Conservation (phyloP, 2,888 invertebrate species). For the Rhagium mordax region DNA sequence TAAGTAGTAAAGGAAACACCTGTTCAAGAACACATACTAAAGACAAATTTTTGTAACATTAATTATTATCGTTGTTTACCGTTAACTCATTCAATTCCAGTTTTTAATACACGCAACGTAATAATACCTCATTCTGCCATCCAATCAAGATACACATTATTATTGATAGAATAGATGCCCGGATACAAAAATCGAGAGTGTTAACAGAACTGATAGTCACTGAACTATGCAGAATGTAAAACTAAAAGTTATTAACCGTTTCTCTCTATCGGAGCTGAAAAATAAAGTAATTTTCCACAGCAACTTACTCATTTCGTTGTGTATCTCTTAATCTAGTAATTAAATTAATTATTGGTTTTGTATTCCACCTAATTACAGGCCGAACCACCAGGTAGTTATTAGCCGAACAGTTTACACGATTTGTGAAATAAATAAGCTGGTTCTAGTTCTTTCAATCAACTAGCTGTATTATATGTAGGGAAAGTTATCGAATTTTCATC, state of each 20-base stretch:
- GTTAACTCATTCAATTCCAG: neutral
- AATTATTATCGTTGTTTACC: conserved; percentile 10
- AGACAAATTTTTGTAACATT: neutral
- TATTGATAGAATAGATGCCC: conserved; percentile 4
- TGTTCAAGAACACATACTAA: neutral
- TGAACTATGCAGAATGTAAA: conserved; percentile 30
- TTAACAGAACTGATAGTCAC: conserved; percentile 2
- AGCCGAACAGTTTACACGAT: conserved; percentile 30
- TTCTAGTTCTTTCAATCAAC: neutral
- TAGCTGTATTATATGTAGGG: no score
- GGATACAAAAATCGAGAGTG: conserved; percentile 16
- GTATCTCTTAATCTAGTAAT: conserved; percentile 36
- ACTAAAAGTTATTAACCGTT: conserved; percentile 52
- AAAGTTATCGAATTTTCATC: no score
- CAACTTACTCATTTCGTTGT: conserved; percentile 32
- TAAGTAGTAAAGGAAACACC: neutral
- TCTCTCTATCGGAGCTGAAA: conserved; percentile 54
- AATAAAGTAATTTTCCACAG: conserved; percentile 48
- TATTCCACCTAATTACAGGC: conserved; percentile 33
- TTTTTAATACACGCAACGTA: conserved; percentile 1
- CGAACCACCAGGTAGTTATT: conserved; percentile 28
- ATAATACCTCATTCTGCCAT: conserved; percentile 8
- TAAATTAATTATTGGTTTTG: conserved; percentile 42
- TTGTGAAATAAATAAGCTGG: neutral
- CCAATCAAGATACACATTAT: conserved; percentile 9